Evolutionary conservation across 2,888 invertebrate species (phyloP).

Genomic region (Parnassius orleans): DNA sequence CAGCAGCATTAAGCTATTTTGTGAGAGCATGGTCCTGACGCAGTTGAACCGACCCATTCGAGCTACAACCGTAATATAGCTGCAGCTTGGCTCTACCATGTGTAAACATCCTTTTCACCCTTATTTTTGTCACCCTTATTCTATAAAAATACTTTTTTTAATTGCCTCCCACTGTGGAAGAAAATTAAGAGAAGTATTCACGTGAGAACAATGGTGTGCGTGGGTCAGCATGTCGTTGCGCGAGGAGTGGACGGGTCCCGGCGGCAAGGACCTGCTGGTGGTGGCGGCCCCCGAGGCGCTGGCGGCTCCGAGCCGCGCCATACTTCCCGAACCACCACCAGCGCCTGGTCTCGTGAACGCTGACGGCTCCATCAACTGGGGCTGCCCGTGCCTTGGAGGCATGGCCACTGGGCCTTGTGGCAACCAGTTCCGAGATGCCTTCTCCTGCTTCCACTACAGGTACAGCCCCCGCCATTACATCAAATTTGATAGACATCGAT

Average conservation of each 20-base stretch:
- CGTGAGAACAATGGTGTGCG: conserved; percentile 7
- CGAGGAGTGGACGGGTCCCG: conserved; percentile 58
- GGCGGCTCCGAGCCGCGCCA: conserved; percentile 85
- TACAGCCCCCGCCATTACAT: conserved; percentile 32
- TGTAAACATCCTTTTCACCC: too few species aligned
- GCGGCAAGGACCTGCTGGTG: conserved; percentile 88
- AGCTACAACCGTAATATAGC: too few species aligned
- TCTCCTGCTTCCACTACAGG: conserved; percentile 92
- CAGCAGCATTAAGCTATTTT: too few species aligned
- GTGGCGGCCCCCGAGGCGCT: conserved; percentile 92
- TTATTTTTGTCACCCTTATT: too few species aligned
- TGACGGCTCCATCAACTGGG: conserved; percentile 97
- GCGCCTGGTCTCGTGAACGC: conserved; percentile 90
- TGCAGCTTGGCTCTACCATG: too few species aligned
- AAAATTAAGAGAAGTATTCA: background rate
- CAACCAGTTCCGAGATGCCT: conserved; percentile 94
- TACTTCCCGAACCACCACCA: conserved; percentile 87
- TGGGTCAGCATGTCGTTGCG: conserved; percentile 16
- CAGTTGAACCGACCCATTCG: too few species aligned
- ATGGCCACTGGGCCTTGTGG: conserved; percentile 99
- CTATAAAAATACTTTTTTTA: too few species aligned
- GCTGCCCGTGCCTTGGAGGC: conserved; percentile 97
- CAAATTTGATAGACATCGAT: too few species aligned
- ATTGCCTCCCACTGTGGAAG: too few species aligned
- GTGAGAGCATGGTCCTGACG: too few species aligned